These are phyloP conservation scores for Salvelinus namaycush DNA, from an alignment of 2,113 vertebrate species.

Conservation along the genomic window DNA sequence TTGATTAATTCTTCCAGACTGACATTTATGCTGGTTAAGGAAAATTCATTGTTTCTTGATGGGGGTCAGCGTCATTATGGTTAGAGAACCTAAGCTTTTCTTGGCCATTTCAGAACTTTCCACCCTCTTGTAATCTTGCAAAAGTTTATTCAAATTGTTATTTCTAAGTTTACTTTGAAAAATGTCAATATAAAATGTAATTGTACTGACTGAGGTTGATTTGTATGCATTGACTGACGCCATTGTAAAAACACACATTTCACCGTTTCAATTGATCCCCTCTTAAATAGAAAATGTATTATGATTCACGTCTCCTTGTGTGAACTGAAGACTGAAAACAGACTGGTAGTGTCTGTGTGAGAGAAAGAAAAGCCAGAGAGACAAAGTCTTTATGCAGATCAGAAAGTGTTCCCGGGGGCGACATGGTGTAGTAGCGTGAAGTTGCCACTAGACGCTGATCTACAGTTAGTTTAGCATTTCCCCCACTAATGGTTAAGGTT, in stretches of 20 bases:
- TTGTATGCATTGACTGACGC: not conserved
- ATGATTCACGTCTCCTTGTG: too few relatives aligned
- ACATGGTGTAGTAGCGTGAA: too few relatives aligned
- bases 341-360: too few relatives aligned
- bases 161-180: conserved; percentile 7
- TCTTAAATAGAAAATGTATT: not conserved
- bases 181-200: conserved; percentile 11
- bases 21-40: conserved; percentile 32
- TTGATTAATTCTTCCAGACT: conserved; percentile 28
- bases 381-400: too few relatives aligned
- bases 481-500: too few relatives aligned
- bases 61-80: conserved; percentile 19
- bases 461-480: too few relatives aligned
- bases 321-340: too few relatives aligned
- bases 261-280: conserved; percentile 9
- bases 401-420: too few relatives aligned
- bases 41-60: conserved; percentile 12
- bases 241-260: not conserved
- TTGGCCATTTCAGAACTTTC: conserved; percentile 14
- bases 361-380: too few relatives aligned
- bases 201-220: not conserved
- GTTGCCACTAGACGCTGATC: too few relatives aligned
- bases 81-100: conserved; percentile 5
- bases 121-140: not conserved
- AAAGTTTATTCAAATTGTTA: conserved; percentile 5